A percentile compares a stretch with the other conserved stretches of the same genome.
phyloP scores from a whole-genome alignment of 2,113 vertebrate species.

The Percina caprodes region DNA sequence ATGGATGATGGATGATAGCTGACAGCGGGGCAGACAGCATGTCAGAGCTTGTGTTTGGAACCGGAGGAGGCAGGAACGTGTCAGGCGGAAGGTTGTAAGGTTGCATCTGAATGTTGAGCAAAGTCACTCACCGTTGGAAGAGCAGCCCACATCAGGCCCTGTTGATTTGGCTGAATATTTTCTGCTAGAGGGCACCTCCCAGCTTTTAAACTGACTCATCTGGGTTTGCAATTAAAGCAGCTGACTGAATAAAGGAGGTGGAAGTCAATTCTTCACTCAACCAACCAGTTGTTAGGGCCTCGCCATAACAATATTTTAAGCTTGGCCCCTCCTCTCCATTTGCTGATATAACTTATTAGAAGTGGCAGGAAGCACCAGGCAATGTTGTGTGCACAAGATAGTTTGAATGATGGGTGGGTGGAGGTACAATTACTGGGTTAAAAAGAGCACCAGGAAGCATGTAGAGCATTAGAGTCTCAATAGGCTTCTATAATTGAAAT shows the following conservation, averaged over 20 bases:
- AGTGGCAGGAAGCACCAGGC: neutral
- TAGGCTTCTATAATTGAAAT: neutral
- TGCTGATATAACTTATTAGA: conserved; percentile 10
- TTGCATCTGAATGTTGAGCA: conserved; percentile 3
- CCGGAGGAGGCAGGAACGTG: neutral
- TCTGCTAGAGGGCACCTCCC: too few species aligned
- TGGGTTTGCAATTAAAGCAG: neutral
- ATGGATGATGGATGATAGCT: conserved; percentile 53
- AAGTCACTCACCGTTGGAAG: neutral
- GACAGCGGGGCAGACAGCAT: conserved; percentile 37
- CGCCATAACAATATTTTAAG: neutral
- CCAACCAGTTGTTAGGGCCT: neutral
- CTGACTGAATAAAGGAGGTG: neutral
- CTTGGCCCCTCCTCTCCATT: neutral
- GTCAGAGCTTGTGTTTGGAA: conserved; percentile 15
- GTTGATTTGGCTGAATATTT: neutral
- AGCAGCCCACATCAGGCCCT: neutral
- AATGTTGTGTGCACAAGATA: neutral
- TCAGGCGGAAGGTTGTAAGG: conserved; percentile 19
- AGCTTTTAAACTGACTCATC: conserved; percentile 1
- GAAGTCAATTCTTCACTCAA: neutral
- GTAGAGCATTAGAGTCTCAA: neutral
- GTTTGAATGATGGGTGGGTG: conserved; percentile 8
- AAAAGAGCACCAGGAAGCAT: neutral
- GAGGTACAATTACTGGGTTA: neutral